phyloP scores from a whole-genome alignment of 2,888 invertebrate species.

The Drosophila cracens region DNA sequence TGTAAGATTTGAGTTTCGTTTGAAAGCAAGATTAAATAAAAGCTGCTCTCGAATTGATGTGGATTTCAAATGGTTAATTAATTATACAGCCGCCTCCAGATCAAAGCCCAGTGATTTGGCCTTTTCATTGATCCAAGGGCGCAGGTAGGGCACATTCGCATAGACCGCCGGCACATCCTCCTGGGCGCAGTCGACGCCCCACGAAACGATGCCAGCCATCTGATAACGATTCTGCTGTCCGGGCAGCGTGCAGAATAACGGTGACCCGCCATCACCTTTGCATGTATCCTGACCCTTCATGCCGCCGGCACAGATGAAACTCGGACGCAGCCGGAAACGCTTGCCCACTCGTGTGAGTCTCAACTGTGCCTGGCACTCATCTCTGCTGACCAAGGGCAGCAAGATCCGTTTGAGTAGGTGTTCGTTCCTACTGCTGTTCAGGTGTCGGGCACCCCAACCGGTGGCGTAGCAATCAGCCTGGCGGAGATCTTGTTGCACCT shows the following conservation, averaged over 20 bases:
- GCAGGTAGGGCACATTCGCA: constrained; percentile 88
- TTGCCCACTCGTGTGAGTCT: constrained; percentile 87
- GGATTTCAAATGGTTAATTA: neutral
- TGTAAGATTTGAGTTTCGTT: neutral
- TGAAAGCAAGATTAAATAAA: neutral
- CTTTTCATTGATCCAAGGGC: constrained; percentile 88
- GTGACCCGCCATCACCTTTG: constrained; percentile 90
- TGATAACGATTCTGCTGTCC: constrained; percentile 59
- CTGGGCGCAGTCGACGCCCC: constrained; percentile 91
- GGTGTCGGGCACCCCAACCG: constrained; percentile 75
- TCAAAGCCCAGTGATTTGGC: constrained; percentile 49
- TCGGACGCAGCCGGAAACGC: constrained; percentile 88
- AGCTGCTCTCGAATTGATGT: neutral
- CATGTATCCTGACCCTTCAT: constrained; percentile 86
- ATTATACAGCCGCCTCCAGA: neutral
- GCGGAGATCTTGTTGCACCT: constrained; percentile 81
- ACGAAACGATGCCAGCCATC: constrained; percentile 85
- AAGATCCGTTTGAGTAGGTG: constrained; percentile 89
- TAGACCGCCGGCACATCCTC: constrained; percentile 90
- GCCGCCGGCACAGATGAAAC: constrained; percentile 92
- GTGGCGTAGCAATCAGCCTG: constrained; percentile 65
- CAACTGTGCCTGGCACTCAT: constrained; percentile 85
- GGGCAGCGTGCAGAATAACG: constrained; percentile 88
- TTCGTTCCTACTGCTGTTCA: constrained; percentile 84
- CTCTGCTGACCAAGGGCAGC: constrained; percentile 88